These are phyloP conservation scores for Eulemur coronatus DNA, from an alignment of 2,797 vertebrate species.

Conservation along the genomic window DNA sequence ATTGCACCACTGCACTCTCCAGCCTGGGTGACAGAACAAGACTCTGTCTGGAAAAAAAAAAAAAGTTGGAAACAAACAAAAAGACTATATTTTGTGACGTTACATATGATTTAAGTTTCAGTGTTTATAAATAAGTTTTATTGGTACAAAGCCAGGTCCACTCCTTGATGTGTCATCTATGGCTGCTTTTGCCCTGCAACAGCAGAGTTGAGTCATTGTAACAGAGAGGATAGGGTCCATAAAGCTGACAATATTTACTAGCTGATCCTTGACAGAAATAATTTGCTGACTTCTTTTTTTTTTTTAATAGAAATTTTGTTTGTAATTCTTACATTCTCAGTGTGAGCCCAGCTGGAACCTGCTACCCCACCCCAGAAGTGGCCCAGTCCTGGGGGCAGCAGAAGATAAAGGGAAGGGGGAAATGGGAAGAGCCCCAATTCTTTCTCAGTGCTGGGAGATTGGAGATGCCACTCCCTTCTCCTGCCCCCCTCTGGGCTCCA, in stretches of 20 bases:
- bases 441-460: conserved; percentile 63
- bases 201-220: background rate
- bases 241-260: background rate
- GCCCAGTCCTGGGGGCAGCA: conserved; percentile 51
- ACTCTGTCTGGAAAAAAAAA: background rate
- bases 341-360: conserved; percentile 72
- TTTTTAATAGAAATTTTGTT: conserved; percentile 83
- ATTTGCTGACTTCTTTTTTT: background rate
- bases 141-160: background rate
- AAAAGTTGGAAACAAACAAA: background rate
- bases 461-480: conserved; percentile 15
- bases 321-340: conserved; percentile 82
- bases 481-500: conserved; percentile 19
- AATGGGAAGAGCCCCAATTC: conserved; percentile 21
- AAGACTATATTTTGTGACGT: background rate
- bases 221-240: background rate
- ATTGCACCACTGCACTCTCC: background rate
- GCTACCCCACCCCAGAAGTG: conserved; percentile 44
- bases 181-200: fast-evolving
- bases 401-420: background rate
- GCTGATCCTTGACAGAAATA: background rate
- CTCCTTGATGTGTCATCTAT: background rate
- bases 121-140: background rate
- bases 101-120: background rate
- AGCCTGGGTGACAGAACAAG: background rate